These are phyloP conservation scores for Belonocnema kinseyi DNA, from an alignment of 1,140 invertebrate species.

Conservation along the genomic window DNA sequence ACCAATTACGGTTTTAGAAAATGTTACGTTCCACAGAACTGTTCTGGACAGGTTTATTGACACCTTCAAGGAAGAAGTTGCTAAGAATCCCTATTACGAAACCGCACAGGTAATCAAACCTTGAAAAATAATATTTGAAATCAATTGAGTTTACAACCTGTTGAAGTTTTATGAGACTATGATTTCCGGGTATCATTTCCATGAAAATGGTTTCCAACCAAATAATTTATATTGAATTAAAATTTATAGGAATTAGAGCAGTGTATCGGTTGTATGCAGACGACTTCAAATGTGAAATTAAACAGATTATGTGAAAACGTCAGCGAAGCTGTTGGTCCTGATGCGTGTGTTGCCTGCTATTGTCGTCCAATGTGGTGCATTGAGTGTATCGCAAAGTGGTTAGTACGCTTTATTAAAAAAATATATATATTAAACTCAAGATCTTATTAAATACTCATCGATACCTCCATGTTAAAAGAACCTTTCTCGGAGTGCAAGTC, in stretches of 20 bases:
- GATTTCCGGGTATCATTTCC: no score
- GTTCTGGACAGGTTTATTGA: conserved; percentile 89
- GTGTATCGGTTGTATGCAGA: conserved; percentile 93
- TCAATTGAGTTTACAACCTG: conserved; percentile 13
- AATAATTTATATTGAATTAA: conserved; percentile 11
- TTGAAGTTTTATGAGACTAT: conserved; percentile 11
- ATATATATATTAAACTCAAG: conserved; percentile 33
- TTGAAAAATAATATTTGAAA: not conserved
- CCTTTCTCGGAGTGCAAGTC: no score
- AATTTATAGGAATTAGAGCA: conserved; percentile 82
- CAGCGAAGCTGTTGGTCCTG: conserved; percentile 63
- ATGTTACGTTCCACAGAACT: conserved; percentile 87
- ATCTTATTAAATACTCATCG: conserved; percentile 33
- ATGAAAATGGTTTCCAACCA: no score
- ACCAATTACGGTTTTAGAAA: conserved; percentile 84
- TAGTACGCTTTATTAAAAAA: conserved; percentile 47
- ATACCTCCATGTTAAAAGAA: conserved; percentile 16
- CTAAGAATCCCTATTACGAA: conserved; percentile 82
- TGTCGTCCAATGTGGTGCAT: conserved; percentile 94
- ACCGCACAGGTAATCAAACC: conserved; percentile 78
- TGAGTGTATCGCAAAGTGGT: conserved; percentile 91
- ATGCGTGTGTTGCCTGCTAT: conserved; percentile 79
- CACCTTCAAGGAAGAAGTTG: conserved; percentile 86
- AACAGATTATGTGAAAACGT: conserved; percentile 81
- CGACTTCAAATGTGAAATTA: conserved; percentile 87